Evolutionary conservation across 2,888 invertebrate species (phyloP).

Genomic region (Drosophila quinaria): DNA sequence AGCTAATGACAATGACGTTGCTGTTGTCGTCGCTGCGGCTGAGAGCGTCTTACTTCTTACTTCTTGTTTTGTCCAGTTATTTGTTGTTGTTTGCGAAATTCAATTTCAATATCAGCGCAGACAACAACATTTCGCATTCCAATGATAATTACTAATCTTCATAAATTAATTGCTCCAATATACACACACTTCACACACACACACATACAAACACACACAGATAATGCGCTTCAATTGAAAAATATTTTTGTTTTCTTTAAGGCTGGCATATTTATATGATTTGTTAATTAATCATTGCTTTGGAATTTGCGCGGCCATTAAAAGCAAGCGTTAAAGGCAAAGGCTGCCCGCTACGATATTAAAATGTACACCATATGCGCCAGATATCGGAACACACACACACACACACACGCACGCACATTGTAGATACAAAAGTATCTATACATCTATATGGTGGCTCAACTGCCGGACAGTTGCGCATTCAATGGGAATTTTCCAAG

Average conservation of each 20-base stretch:
- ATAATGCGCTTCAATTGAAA: slow-evolving; percentile 63
- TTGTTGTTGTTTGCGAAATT: slow-evolving; percentile 62
- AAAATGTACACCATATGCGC: slow-evolving; percentile 67
- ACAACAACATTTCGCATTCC: slow-evolving; percentile 77
- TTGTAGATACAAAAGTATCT: slow-evolving; percentile 11
- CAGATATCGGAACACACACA: slow-evolving; percentile 30
- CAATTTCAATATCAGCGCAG: slow-evolving; percentile 74
- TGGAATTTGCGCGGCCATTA: slow-evolving; percentile 72
- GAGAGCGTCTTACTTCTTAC: slow-evolving; percentile 16
- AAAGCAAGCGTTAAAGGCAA: slow-evolving; percentile 58
- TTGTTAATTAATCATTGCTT: slow-evolving; percentile 78
- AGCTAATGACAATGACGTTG: slow-evolving; percentile 68
- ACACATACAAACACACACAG: slow-evolving; percentile 10
- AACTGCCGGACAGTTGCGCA: slow-evolving; percentile 60
- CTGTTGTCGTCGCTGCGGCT: slow-evolving; percentile 44
- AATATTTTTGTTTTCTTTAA: slow-evolving; percentile 61
- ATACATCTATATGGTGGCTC: slow-evolving; percentile 44
- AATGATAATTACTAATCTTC: slow-evolving; percentile 77
- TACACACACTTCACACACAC: not conserved
- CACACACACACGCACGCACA: slow-evolving; percentile 10
- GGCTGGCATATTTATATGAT: slow-evolving; percentile 61
- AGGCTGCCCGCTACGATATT: slow-evolving; percentile 58
- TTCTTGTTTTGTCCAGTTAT: slow-evolving; percentile 28
- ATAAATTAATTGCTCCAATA: slow-evolving; percentile 72
- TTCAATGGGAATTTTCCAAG: slow-evolving; percentile 54